Evolutionary conservation across 2,888 invertebrate genomes (phyloP).

Genomic region (Lacanobia wlatinum): DNA sequence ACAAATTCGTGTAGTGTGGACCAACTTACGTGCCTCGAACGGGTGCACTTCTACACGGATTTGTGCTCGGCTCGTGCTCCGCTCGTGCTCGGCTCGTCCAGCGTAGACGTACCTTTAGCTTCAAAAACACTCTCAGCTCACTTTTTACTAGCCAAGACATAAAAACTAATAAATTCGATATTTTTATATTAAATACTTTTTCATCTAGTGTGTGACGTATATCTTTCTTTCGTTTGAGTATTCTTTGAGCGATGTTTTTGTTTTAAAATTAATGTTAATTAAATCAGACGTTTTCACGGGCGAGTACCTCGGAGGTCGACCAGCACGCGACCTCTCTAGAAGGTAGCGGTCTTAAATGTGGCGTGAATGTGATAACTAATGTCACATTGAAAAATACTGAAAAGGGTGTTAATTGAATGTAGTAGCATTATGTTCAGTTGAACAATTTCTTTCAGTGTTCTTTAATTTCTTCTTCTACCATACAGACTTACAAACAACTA

Average conservation of each 20-base stretch:
- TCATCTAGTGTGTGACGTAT: neutral
- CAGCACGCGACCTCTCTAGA: constrained; percentile 3
- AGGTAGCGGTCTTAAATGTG: constrained; percentile 7
- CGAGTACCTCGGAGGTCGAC: constrained; percentile 10
- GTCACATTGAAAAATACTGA: constrained; percentile 23
- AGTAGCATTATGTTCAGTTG: too few species aligned
- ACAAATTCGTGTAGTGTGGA: too few species aligned
- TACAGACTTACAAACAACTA: too few species aligned
- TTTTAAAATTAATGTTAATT: constrained; percentile 5
- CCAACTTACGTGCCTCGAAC: too few species aligned
- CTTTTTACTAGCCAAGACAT: too few species aligned
- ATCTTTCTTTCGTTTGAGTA: neutral
- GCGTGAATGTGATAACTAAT: constrained; percentile 34
- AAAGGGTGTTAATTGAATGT: constrained; percentile 7
- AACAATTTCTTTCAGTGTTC: neutral
- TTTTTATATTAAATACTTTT: neutral
- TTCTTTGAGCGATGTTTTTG: neutral
- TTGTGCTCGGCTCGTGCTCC: too few species aligned
- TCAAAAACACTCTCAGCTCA: too few species aligned
- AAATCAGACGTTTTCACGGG: constrained; percentile 15
- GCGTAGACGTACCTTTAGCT: too few species aligned
- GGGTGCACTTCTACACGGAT: too few species aligned
- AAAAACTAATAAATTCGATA: neutral
- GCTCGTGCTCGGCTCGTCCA: too few species aligned
- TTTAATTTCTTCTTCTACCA: too few species aligned